Percentiles rank a stretch among this genome's conserved stretches.
phyloP scores from a whole-genome alignment of 2,888 invertebrate genomes.

The Mechanitis mazaeus region DNA sequence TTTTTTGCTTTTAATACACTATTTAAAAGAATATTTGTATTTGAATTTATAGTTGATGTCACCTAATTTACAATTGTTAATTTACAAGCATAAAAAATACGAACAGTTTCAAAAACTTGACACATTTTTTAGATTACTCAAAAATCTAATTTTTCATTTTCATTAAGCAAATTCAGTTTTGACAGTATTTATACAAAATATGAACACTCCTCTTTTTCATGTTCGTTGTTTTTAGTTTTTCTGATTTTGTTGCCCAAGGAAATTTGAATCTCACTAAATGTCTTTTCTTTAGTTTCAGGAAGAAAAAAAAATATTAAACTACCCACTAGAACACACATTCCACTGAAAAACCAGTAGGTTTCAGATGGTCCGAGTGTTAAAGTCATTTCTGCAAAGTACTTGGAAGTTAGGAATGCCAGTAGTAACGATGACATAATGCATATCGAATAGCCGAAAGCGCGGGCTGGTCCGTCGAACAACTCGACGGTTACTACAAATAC shows the following conservation, averaged over 20 bases:
- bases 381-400: slow-evolving; percentile 30
- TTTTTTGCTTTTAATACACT: too few relatives aligned
- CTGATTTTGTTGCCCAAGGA: slow-evolving; percentile 13
- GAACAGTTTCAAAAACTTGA: too few relatives aligned
- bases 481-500: background rate
- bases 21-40: too few relatives aligned
- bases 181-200: too few relatives aligned
- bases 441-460: slow-evolving; percentile 43
- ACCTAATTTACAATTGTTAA: too few relatives aligned
- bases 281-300: slow-evolving; percentile 36
- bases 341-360: slow-evolving; percentile 32
- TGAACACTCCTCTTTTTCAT: too few relatives aligned
- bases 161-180: too few relatives aligned
- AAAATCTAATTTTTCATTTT: too few relatives aligned
- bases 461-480: slow-evolving; percentile 38
- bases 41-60: too few relatives aligned
- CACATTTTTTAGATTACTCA: too few relatives aligned
- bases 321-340: slow-evolving; percentile 22
- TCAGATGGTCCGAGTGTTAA: slow-evolving; percentile 29
- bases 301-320: slow-evolving; percentile 29
- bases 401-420: slow-evolving; percentile 27
- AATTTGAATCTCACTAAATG: slow-evolving; percentile 33
- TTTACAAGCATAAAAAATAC: too few relatives aligned
- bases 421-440: slow-evolving; percentile 28
- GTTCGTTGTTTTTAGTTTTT: background rate